These are phyloP conservation scores for Hemibagrus wyckioides DNA, from an alignment of 2,113 vertebrate genomes.

Conservation along the genomic window DNA sequence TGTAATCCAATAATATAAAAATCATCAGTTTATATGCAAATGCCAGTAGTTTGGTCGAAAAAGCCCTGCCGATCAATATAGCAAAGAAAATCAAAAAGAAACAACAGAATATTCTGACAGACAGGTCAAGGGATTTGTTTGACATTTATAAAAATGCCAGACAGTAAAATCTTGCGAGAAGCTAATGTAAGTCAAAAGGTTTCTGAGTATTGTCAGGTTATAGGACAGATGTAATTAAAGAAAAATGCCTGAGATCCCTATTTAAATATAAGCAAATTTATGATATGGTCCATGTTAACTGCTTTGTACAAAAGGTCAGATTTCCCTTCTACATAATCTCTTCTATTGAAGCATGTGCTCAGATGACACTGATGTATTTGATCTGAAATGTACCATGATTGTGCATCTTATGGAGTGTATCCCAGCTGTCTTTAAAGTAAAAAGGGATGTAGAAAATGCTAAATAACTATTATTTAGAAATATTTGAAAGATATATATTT, in stretches of 20 bases:
- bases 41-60: neutral
- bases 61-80: neutral
- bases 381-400: too few relatives aligned
- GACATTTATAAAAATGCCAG: constrained; percentile 40
- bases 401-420: too few relatives aligned
- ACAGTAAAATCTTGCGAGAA: constrained; percentile 16
- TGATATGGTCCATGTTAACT: too few relatives aligned
- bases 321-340: too few relatives aligned
- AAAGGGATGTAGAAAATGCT: too few relatives aligned
- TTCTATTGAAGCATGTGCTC: too few relatives aligned
- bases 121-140: constrained; percentile 18
- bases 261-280: too few relatives aligned
- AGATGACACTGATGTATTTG: too few relatives aligned
- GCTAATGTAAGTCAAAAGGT: constrained; percentile 26
- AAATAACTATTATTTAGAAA: too few relatives aligned
- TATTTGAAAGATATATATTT: too few relatives aligned
- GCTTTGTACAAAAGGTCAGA: too few relatives aligned
- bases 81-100: neutral
- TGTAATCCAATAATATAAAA: neutral
- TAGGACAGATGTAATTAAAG: constrained; percentile 13
- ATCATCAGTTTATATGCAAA: neutral
- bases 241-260: neutral
- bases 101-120: neutral
- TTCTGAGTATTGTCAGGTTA: neutral
- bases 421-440: too few relatives aligned